Conservation (phyloP, 2,797 vertebrate species). For the Halcyon chelicuti region DNA sequence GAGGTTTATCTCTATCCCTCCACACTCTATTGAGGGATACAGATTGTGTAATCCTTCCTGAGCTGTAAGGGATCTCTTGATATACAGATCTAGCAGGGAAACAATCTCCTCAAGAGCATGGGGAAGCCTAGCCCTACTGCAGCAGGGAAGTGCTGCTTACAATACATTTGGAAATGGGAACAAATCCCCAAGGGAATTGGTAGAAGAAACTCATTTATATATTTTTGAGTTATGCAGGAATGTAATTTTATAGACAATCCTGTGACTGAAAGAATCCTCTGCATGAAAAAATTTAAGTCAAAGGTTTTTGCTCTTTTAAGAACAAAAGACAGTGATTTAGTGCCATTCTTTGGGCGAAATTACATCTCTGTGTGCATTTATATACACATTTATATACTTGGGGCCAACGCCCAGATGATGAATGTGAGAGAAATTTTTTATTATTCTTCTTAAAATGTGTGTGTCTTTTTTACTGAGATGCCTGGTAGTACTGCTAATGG, state of each 20-base stretch:
- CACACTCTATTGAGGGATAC: neutral
- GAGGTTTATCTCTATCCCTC: neutral
- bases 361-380: neutral
- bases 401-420: neutral
- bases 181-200: neutral
- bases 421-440: neutral
- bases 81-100: neutral
- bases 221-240: neutral
- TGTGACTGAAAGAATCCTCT: neutral
- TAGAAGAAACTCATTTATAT: neutral
- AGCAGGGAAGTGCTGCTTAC: neutral
- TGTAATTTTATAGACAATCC: neutral
- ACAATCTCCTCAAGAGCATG: accelerated
- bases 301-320: neutral
- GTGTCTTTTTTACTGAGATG: neutral
- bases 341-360: neutral
- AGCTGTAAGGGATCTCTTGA: neutral
- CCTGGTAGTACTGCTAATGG: neutral
- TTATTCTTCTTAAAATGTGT: neutral
- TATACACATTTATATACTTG: neutral
- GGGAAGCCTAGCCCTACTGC: neutral
- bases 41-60: neutral
- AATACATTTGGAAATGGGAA: neutral
- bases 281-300: neutral
- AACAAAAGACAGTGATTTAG: neutral